Base-by-base conservation (phyloP, 2,888 invertebrate genomes). In the Lissocephala sabroskyi region DNA sequence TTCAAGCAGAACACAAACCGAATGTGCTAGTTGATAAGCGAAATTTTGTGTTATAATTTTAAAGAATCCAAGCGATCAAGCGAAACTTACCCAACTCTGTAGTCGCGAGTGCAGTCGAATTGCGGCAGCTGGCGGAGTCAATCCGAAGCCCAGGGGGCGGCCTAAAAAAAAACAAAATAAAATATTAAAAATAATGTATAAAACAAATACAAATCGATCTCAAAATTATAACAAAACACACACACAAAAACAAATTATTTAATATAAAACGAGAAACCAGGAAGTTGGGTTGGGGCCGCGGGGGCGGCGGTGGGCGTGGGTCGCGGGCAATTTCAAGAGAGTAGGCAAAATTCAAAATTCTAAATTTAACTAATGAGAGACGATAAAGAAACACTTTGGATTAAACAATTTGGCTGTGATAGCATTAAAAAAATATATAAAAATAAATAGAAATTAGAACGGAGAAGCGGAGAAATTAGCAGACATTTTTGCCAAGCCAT, bases 361-460 rank as follows among this genome's bases (percentile, higher is more conserved):
- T 74, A 82, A 82, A 81, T 77, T 65, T 67, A 53, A 62, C 58
- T 56, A 47, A 50, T 51, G 57, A 40, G 30, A 52, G 54, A 55
- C 46, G 52, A 63, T 43, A 39, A 54, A 35, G 44, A 41, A 45
- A 74, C 77, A 74, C 76, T 79, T 82, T 80, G 81, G 79, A 79
- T 80, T 78, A 76, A 81, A 82, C 71, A 82, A 83, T 84, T 84
- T 84, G 84, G 84, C 84, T 84, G 84, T 84, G 84, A 84, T 84
- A 84, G 82, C 79, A 80, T 79, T 78, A 75, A 78, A 65, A 59
- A 58, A 35, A 16, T 13, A 16, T 13, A 32, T n/a, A 32, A 58
- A 61, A 64, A 55, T 59, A 33, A 62, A 62, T 54, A 55, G 47
- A 52, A 49, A 47, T 55, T 45, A 51, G 59, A 48, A 41, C 28